phyloP scores from a whole-genome alignment of 53 echinoderm and acorn worm genomes.

The Astropecten irregularis region DNA sequence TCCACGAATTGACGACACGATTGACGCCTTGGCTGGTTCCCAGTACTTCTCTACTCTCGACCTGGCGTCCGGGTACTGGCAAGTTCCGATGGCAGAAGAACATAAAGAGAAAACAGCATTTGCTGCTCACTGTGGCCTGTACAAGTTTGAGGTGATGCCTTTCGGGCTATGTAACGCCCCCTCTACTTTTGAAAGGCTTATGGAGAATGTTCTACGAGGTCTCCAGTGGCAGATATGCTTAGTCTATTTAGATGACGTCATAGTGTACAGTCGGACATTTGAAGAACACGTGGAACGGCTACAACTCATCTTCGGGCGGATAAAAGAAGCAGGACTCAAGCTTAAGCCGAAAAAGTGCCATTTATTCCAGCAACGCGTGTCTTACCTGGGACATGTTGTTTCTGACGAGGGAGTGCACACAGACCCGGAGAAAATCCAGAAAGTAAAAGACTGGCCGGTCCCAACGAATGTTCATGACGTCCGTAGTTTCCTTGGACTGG shows the following conservation, averaged over 20 bases:
- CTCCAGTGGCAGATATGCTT: slow-evolving; percentile 39
- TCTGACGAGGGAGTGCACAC: slow-evolving; percentile 23
- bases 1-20: slow-evolving; percentile 41
- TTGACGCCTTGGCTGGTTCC: slow-evolving; percentile 33
- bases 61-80: slow-evolving; percentile 39
- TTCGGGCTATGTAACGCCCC: slow-evolving; percentile 52
- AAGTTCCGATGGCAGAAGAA: slow-evolving; percentile 16
- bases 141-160: slow-evolving; percentile 37
- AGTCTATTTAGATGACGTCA: slow-evolving; percentile 35
- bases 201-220: slow-evolving; percentile 6
- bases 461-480: slow-evolving; percentile 26
- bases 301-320: neutral
- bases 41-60: slow-evolving; percentile 29
- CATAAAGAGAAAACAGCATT: slow-evolving; percentile 28
- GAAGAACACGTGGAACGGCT: neutral
- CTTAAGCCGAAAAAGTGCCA: slow-evolving; percentile 28
- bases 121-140: slow-evolving; percentile 21
- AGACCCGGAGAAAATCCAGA: slow-evolving; percentile 40
- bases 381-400: slow-evolving; percentile 33
- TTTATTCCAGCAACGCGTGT: neutral
- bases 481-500: slow-evolving; percentile 40
- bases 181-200: slow-evolving; percentile 24
- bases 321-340: neutral
- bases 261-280: slow-evolving; percentile 14
- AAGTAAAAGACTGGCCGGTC: slow-evolving; percentile 40